Percentiles rank a stretch among this genome's conserved stretches.
These are phyloP conservation scores for Silvanus unidentatus DNA, from an alignment of 2,888 invertebrate species.

Conservation along the genomic window DNA sequence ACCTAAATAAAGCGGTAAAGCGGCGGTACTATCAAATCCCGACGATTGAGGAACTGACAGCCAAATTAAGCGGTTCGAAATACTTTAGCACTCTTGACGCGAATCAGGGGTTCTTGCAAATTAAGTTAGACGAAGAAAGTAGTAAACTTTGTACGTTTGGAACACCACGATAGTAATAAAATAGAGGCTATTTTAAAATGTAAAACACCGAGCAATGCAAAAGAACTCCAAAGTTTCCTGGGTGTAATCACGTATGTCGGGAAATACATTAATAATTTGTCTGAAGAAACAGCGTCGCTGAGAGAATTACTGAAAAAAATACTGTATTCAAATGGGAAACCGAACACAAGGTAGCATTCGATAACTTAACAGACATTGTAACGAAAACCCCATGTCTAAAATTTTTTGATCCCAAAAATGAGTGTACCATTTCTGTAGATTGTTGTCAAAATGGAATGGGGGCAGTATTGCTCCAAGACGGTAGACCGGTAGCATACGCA, in stretches of 20 bases:
- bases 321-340: slow-evolving; percentile 11
- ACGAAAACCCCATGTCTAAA: slow-evolving; percentile 12
- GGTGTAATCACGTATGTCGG: slow-evolving; percentile 19
- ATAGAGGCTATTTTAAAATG: not conserved
- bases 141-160: slow-evolving; percentile 2
- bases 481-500: slow-evolving; percentile 12
- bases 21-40: slow-evolving; percentile 10
- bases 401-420: slow-evolving; percentile 13
- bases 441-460: slow-evolving; percentile 15
- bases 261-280: slow-evolving; percentile 17
- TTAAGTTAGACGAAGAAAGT: slow-evolving; percentile 15
- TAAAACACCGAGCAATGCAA: not conserved
- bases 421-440: slow-evolving; percentile 15
- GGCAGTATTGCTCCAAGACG: slow-evolving; percentile 15
- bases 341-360: slow-evolving; percentile 7
- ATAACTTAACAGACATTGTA: slow-evolving; percentile 12
- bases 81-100: slow-evolving; percentile 15
- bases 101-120: slow-evolving; percentile 10
- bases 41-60: slow-evolving; percentile 14
- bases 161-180: not conserved
- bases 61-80: slow-evolving; percentile 14
- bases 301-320: slow-evolving; percentile 17
- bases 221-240: slow-evolving; percentile 16
- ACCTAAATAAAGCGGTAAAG: not conserved
- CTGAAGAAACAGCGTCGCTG: slow-evolving; percentile 13